phyloP scores from a whole-genome alignment of 2,888 invertebrate species.

The Idaea aversata region DNA sequence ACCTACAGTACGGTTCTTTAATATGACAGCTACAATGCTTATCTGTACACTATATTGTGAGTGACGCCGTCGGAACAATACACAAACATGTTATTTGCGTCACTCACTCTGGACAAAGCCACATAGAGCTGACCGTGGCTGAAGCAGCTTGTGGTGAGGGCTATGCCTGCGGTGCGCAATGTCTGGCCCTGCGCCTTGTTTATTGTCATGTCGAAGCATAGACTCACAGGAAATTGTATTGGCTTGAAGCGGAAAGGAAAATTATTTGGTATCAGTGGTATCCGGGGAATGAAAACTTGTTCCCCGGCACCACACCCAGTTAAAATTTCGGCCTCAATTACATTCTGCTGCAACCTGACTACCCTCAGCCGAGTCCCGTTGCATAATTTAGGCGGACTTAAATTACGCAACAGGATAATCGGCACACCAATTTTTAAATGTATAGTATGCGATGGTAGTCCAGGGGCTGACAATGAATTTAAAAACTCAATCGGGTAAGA shows the following conservation, averaged over 20 bases:
- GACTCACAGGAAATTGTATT: not conserved
- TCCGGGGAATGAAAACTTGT: not conserved
- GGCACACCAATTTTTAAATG: not conserved
- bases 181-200: not conserved
- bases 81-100: not conserved
- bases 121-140: not conserved
- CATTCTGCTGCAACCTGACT: not conserved
- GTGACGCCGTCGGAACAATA: too few relatives aligned
- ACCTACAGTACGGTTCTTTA: too few relatives aligned
- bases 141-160: not conserved
- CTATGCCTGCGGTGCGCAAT: not conserved
- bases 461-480: conserved; percentile 25
- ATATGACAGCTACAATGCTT: too few relatives aligned
- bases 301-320: not conserved
- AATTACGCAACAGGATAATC: not conserved
- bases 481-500: conserved; percentile 30
- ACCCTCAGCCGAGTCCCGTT: not conserved
- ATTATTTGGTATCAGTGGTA: not conserved
- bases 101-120: not conserved
- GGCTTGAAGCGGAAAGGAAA: not conserved
- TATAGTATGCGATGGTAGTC: conserved; percentile 22
- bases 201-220: not conserved
- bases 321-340: not conserved
- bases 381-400: not conserved
- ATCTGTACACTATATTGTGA: too few relatives aligned